Evolutionary conservation across 2,888 invertebrate species (phyloP), one percentile per base, ranked within the genome.

Genomic region (Sinelater perroti): DNA sequence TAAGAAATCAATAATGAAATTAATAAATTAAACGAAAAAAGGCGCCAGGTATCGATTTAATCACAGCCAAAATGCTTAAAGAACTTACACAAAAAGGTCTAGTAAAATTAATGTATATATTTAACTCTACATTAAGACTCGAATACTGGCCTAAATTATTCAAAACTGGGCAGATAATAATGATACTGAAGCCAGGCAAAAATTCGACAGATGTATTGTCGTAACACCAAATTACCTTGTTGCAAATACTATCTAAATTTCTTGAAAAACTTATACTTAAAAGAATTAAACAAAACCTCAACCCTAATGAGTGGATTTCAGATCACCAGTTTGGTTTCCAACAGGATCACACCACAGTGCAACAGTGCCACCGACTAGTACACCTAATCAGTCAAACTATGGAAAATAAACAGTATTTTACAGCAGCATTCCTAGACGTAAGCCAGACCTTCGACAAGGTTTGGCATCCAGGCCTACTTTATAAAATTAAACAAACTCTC

Each of bases 391-490:
- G 18, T 16, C 16, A 35, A n/a, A 4, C 35, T 1, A 13, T 35
- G 16, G 35, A 35, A 35, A 14, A 14, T 14, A 35, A 35, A 13
- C 16, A 35, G 16, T 35, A 35, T 10, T 35, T 16, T 16, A 35
- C 14, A 16, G 14, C 35, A 2, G 16, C n/a, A 8, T 35, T 6
- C 14, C 4, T 16, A 35, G 35, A 35, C n/a, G 7, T 35, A 3
- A 35, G 35, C 16, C 35, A 35, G 4, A 18, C 35, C 16, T 35
- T 35, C 5, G 35, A 35, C 35, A 35, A 35, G n/a, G 35, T 35
- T 2, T 35, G 35, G 14, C 35, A 35, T 6, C 16, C 4, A 3
- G 35, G 35, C 2, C 35, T 35, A 2, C 35, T 35, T 6, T 35
- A 3, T 1, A 35, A 14, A 6, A 35, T 35, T 6, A 35, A 35